Conservation (phyloP, 2,113 vertebrate species). For the human (Homo sapiens) region GRCh38 chr6:159150501-159151000, state of each 20-base stretch:
- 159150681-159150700: background rate
- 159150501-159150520: too few relatives aligned
- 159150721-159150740: background rate
- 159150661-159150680: background rate
- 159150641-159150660: background rate
- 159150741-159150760: too few relatives aligned
- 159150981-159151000: too few relatives aligned
- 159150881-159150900: background rate
- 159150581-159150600: background rate
- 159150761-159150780: background rate
- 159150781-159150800: background rate
- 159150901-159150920: rapidly evolving
- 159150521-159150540: too few relatives aligned
- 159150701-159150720: background rate
- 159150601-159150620: background rate
- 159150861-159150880: background rate
- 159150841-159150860: background rate
- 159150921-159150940: background rate
- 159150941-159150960: too few relatives aligned
- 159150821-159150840: background rate
- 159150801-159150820: too few relatives aligned
- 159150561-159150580: background rate
- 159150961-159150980: too few relatives aligned
- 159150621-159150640: background rate
- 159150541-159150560: too few relatives aligned